Evolutionary conservation across 2,113 vertebrate species (phyloP).

Genomic region (Cyanistes caeruleus): DNA sequence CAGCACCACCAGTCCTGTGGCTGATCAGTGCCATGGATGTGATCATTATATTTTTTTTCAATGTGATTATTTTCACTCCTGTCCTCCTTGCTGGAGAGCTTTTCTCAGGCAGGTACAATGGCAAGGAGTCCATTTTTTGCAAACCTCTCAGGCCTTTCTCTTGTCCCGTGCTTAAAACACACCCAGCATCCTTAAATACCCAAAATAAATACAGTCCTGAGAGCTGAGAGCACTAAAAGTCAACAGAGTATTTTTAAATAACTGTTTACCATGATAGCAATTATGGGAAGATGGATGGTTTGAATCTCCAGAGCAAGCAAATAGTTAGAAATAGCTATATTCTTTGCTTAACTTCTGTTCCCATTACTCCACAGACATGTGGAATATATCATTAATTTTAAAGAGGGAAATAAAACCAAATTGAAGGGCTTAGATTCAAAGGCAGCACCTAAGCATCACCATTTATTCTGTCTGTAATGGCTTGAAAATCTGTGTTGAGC

Average conservation of each 20-base stretch:
- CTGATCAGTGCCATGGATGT: neutral
- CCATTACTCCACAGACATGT: slow-evolving; percentile 9
- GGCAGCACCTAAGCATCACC: slow-evolving; percentile 4
- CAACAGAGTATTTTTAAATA: slow-evolving; percentile 1
- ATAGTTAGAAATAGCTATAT: neutral
- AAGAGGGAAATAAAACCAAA: slow-evolving; percentile 51
- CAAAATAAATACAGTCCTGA: neutral
- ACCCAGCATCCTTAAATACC: neutral
- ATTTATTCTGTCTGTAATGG: slow-evolving; percentile 24
- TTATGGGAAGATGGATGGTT: slow-evolving; percentile 41
- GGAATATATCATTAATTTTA: slow-evolving; percentile 63
- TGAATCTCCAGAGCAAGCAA: neutral
- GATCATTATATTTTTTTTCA: neutral
- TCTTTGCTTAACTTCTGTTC: slow-evolving; percentile 28
- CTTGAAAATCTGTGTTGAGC: slow-evolving; percentile 13
- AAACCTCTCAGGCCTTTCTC: neutral
- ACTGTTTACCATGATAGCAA: neutral
- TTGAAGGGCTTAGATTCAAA: slow-evolving; percentile 39
- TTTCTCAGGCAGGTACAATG: neutral
- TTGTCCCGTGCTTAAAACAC: neutral
- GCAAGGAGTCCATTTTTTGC: neutral
- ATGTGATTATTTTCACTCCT: neutral
- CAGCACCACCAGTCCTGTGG: neutral
- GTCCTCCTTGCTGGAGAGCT: neutral
- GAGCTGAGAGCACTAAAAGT: neutral